Base-by-base conservation (phyloP, 2,888 invertebrate genomes). In the Netelia fuscicornis region DNA sequence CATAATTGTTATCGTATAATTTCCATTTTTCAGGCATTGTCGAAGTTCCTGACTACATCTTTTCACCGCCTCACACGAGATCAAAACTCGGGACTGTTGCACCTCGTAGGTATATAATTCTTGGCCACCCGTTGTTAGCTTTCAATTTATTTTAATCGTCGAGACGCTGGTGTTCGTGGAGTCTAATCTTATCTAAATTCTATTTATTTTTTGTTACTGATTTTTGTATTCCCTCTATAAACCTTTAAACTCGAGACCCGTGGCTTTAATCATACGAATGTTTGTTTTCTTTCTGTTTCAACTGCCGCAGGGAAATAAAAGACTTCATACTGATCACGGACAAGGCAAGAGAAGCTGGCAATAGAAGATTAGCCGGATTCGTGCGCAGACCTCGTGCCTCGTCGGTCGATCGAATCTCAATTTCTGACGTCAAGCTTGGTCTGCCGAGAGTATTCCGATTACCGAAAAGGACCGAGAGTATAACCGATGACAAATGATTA, bases 41-140 rank as follows among this genome's bases (percentile, higher is more conserved):
- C 70, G 83, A 89, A 78, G 89, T 89, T 54, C 89, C 91, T 30
- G 86, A 88, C 25, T 92, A 87, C 54, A 87, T 91, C 23, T 92
- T 92, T 85, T 92, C 93, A 74, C 89, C 91, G 8, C 92, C 92
- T 2, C 88, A 91, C 25, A 90, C 88, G 48, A 89, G 90, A 84
- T 91, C 91, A 6, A 89, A 86, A 64, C 84, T 77, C 17, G 71
- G 52, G 17, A 52, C 78, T 23, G 86, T 86, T 44, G 88, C 87
- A 81, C 89, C 86, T 88, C 90, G 91, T 92, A 91, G 89, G 92
- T 92, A 89, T 85, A 84, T 52, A 75, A n/a, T 78, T 62, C 56
- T 83, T 48, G 56, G 70, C 76, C 68, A 78, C 42, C 80, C 81
- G 25, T 77, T 30, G 58, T 86, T 86, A 84, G 64, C 83, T 70